Evolutionary conservation across 1,140 invertebrate genomes (phyloP).

Genomic region (Eumaeus atala): DNA sequence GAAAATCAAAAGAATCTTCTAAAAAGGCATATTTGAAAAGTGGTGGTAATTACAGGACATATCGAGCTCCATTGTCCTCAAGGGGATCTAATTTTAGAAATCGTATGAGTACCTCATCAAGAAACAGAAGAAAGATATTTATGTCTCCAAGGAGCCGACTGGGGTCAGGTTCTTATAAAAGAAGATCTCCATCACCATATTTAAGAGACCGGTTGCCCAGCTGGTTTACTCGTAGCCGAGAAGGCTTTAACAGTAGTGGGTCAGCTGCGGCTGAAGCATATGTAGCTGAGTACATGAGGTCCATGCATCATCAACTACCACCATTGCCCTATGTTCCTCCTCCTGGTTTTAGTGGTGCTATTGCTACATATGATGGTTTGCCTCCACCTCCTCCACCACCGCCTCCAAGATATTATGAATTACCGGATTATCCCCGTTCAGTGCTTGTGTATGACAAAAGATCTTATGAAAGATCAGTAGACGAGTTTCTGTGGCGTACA

Average conservation of each 20-base stretch:
- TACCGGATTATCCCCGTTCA: slow-evolving; percentile 75
- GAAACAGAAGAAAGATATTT: slow-evolving; percentile 73
- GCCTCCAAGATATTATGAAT: slow-evolving; percentile 85
- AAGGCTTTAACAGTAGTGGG: slow-evolving; percentile 66
- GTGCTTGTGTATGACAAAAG: slow-evolving; percentile 80
- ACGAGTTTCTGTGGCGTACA: slow-evolving; percentile 92
- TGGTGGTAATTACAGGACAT: slow-evolving; percentile 72
- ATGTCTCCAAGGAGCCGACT: slow-evolving; percentile 65
- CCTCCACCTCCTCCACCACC: slow-evolving; percentile 83
- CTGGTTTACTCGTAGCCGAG: slow-evolving; percentile 67
- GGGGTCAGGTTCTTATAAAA: slow-evolving; percentile 69
- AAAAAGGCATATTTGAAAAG: slow-evolving; percentile 77
- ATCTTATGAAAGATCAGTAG: slow-evolving; percentile 91
- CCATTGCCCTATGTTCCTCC: slow-evolving; percentile 82
- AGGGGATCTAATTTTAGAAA: slow-evolving; percentile 60
- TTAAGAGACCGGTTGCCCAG: slow-evolving; percentile 58
- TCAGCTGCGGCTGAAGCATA: slow-evolving; percentile 84
- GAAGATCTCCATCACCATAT: slow-evolving; percentile 76
- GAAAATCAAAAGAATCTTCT: slow-evolving; percentile 90
- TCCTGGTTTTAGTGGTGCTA: slow-evolving; percentile 75
- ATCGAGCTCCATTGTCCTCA: slow-evolving; percentile 54
- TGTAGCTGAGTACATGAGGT: slow-evolving; percentile 85
- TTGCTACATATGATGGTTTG: slow-evolving; percentile 80
- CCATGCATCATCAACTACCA: slow-evolving; percentile 86
- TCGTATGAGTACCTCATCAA: slow-evolving; percentile 50